Conservation (phyloP, 1,140 invertebrate species). For the Laupala kohalensis region DNA sequence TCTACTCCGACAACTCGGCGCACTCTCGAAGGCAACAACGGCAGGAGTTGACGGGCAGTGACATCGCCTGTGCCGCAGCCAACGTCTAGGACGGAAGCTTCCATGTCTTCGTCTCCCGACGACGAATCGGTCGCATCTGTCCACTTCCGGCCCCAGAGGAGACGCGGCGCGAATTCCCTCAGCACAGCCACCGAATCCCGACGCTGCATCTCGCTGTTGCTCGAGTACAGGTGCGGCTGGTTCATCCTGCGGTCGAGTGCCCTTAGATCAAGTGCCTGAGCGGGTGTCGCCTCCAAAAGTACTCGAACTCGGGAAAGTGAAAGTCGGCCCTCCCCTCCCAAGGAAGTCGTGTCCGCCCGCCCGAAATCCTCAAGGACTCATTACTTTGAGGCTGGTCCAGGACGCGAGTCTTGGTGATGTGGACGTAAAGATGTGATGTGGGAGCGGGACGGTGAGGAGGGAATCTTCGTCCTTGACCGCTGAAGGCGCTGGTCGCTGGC, state of each 20-base stretch:
- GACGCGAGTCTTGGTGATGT: too few species aligned
- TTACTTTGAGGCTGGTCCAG: too few species aligned
- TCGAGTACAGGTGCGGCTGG: background rate
- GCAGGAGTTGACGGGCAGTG: slow-evolving; percentile 49
- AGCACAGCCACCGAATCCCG: background rate
- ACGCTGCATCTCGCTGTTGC: background rate
- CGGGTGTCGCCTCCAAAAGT: too few species aligned
- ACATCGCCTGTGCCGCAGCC: slow-evolving; percentile 67
- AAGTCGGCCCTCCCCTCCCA: too few species aligned
- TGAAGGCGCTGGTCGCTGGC: too few species aligned
- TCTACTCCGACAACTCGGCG: slow-evolving; percentile 24
- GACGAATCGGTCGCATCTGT: background rate
- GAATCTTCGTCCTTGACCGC: too few species aligned
- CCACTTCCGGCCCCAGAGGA: background rate
- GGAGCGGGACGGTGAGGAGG: too few species aligned
- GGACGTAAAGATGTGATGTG: too few species aligned
- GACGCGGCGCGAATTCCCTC: background rate
- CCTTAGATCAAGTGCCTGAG: too few species aligned
- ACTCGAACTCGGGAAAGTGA: too few species aligned
- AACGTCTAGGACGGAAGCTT: slow-evolving; percentile 42
- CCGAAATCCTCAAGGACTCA: too few species aligned
- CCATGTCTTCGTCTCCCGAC: background rate
- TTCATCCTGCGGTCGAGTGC: background rate
- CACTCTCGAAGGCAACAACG: slow-evolving; percentile 35
- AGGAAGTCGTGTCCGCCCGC: too few species aligned